Base-by-base conservation (phyloP, 2,797 vertebrate genomes). In the Zalophus californianus region DNA sequence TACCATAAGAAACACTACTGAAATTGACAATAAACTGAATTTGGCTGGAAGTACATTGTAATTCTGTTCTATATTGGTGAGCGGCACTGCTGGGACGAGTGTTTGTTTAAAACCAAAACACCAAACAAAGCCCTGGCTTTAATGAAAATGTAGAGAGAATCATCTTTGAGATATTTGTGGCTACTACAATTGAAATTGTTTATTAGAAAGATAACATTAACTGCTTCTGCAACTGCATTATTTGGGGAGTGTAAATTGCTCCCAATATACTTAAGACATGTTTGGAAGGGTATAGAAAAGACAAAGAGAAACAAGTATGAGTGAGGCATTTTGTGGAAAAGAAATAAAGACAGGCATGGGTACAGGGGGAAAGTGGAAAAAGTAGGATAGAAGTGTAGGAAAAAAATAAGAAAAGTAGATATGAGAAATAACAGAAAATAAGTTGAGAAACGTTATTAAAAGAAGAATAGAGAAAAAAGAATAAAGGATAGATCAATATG, bases 21-120 rank as follows among this genome's bases (percentile, higher is more conserved):
- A 99, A 99, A 98, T 98, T 98, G 98, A 99, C 98, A 98, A 98
- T 99, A 98, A 98, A 98, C 97, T 97, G 98, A 98, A 98, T 99
- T 98, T 99, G 98, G 98, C 98, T 98, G 97, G 97, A 98, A 98
- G 98, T 98, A 98, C 98, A 98, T 98, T 98, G 98, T 98, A 98
- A 99, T 99, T 98, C 98, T 98, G 97, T 98, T 98, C 98, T 98
- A 98, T 98, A 98, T 98, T 98, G 98, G 98, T 98, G 97, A 98
- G 98, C 97, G 97, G 96, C 94, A 96, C 98, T 98, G 98, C 92
- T 98, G 98, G 98, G 98, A 98, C 79, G 90, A 98, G 98, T 98
- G 98, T 98, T 98, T 98, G 98, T 98, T 98, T 98, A 98, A 98
- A 99, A 98, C 98, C 98, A 99, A 98, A 98, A 97, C 94, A 98